phyloP scores from a whole-genome alignment of 1,140 invertebrate genomes.

The Drosophila trapezifrons region DNA sequence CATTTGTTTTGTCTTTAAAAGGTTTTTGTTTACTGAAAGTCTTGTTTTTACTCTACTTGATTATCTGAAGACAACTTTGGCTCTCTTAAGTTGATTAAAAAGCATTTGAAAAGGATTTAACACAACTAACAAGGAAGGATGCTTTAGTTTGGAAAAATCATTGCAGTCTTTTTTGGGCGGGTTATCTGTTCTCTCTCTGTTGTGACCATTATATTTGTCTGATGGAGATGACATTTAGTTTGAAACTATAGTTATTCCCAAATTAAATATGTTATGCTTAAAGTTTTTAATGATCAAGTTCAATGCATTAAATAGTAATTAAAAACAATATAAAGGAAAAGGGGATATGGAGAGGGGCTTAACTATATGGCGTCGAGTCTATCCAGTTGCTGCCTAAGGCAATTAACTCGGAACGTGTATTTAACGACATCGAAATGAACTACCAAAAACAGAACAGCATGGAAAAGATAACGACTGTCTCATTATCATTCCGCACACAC shows the following conservation, averaged over 20 bases:
- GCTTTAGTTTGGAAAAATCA: no score
- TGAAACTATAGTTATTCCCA: neutral
- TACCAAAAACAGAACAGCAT: conserved; percentile 70
- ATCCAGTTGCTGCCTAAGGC: conserved; percentile 12
- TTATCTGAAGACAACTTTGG: neutral
- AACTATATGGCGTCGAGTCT: neutral
- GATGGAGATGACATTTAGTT: no score
- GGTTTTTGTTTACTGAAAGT: neutral
- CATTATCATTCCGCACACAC: conserved; percentile 55
- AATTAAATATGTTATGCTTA: no score
- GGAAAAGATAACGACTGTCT: conserved; percentile 67
- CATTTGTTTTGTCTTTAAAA: neutral
- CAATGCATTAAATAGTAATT: conserved; percentile 4
- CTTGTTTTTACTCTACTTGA: neutral
- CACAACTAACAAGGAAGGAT: neutral
- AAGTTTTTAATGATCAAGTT: no score
- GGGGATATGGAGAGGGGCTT: neutral
- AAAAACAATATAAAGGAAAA: conserved; percentile 11
- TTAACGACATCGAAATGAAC: conserved; percentile 78
- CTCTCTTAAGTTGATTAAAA: neutral
- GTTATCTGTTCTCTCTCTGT: no score
- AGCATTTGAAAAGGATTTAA: neutral
- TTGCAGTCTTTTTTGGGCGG: neutral
- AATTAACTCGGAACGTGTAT: conserved; percentile 75
- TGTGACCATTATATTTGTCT: no score